Percentiles rank a stretch among this genome's conserved stretches.
phyloP scores from a whole-genome alignment of 2,113 vertebrate genomes.

The Platichthys stellatus region DNA sequence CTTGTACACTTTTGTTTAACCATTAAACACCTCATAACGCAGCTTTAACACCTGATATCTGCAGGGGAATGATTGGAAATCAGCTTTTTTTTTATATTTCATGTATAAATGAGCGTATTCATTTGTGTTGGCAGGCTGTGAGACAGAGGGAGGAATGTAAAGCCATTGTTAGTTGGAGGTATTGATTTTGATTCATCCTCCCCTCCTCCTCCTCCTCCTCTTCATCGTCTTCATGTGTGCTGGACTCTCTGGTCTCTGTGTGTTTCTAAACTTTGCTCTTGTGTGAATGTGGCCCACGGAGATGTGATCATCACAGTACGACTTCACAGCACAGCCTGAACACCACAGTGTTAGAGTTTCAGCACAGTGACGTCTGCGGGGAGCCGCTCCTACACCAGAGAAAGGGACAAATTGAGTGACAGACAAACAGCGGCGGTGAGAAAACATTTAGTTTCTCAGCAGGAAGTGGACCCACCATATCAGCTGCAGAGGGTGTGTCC shows the following conservation, averaged over 20 bases:
- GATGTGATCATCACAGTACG: not conserved
- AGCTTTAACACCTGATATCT: not conserved
- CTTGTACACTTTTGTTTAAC: constrained; percentile 14
- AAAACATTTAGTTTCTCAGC: constrained; percentile 18
- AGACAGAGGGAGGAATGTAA: not conserved
- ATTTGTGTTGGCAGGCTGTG: not conserved
- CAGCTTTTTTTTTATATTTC: not conserved
- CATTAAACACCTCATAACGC: too few species aligned
- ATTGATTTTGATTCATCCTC: constrained; percentile 23
- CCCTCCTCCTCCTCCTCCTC: too few species aligned
- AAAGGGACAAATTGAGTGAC: constrained; percentile 8
- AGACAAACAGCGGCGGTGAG: constrained; percentile 11
- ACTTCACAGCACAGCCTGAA: not conserved
- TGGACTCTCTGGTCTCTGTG: not conserved
- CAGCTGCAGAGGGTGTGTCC: constrained; percentile 71
- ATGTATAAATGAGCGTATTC: not conserved
- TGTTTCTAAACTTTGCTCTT: not conserved
- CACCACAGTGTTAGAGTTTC: not conserved
- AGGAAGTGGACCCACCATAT: constrained; percentile 60
- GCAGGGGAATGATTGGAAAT: not conserved
- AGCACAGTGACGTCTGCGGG: not conserved
- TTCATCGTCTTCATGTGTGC: constrained; percentile 26
- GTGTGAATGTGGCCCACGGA: too few species aligned
- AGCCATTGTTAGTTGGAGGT: not conserved
- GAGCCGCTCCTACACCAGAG: not conserved